Evolutionary conservation across 2,888 invertebrate genomes (phyloP).

Genomic region (Smittia sp.): DNA sequence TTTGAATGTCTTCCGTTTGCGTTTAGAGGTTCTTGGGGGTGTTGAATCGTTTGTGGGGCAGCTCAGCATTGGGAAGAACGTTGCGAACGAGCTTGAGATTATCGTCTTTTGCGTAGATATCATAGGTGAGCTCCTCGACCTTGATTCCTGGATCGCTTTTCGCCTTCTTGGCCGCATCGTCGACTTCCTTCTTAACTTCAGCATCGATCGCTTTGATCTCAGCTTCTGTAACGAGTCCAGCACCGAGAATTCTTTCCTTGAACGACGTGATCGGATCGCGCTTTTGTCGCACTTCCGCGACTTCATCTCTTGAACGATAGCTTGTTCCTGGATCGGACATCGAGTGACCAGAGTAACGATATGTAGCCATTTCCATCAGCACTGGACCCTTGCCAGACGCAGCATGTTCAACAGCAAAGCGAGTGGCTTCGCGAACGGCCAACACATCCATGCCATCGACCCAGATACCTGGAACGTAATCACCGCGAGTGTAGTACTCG

Average conservation of each 20-base stretch:
- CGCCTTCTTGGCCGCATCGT: conserved; percentile 71
- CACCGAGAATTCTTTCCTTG: conserved; percentile 74
- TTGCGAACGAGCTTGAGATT: conserved; percentile 64
- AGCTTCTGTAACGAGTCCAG: conserved; percentile 71
- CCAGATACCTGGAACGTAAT: conserved; percentile 78
- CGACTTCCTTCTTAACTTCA: conserved; percentile 73
- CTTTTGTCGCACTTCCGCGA: conserved; percentile 87
- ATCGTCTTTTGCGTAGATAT: conserved; percentile 60
- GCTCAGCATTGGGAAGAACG: conserved; percentile 32
- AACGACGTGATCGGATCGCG: conserved; percentile 94
- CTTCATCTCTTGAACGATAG: conserved; percentile 88
- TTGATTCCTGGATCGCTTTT: conserved; percentile 71
- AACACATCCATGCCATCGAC: conserved; percentile 80
- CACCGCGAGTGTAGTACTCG: conserved; percentile 75
- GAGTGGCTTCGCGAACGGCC: conserved; percentile 77
- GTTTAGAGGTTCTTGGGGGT: conserved; percentile 43
- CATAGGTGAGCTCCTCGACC: conserved; percentile 66
- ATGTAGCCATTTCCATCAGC: conserved; percentile 63
- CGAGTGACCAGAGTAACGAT: conserved; percentile 85
- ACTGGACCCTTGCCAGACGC: conserved; percentile 67
- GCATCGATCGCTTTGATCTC: conserved; percentile 87
- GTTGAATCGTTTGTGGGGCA: conserved; percentile 42
- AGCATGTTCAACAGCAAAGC: conserved; percentile 74
- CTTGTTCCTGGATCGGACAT: conserved; percentile 99
- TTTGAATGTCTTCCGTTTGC: neutral